These are phyloP conservation scores for Sussaba pulchella DNA, from an alignment of 2,888 invertebrate genomes.

Conservation along the genomic window DNA sequence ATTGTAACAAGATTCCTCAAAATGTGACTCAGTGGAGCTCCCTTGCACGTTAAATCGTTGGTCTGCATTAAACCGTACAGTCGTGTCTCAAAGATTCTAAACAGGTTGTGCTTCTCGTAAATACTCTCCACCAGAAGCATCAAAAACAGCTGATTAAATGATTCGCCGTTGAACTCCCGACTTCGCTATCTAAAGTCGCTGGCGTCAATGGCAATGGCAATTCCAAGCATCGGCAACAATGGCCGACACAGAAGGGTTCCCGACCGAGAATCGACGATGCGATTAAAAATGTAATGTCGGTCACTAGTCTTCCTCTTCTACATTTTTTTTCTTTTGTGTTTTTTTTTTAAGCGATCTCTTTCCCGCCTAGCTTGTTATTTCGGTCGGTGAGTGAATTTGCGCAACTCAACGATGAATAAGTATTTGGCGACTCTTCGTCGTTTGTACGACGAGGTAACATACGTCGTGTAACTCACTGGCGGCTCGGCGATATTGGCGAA, in stretches of 20 bases:
- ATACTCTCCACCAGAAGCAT: slow-evolving; percentile 1
- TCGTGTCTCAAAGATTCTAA: background rate
- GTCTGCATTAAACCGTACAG: background rate
- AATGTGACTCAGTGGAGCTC: too few relatives aligned
- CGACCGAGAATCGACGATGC: slow-evolving; percentile 31
- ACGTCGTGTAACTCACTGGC: slow-evolving; percentile 13
- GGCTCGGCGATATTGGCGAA: slow-evolving; percentile 29
- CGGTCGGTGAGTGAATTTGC: slow-evolving; percentile 82
- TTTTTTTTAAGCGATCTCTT: slow-evolving; percentile 55
- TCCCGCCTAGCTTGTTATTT: slow-evolving; percentile 76
- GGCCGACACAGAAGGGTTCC: slow-evolving; percentile 56
- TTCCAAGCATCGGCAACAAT: slow-evolving; percentile 16
- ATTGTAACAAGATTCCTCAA: too few relatives aligned
- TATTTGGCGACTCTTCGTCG: slow-evolving; percentile 37
- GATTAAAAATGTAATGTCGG: slow-evolving; percentile 49
- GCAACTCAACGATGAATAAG: slow-evolving; percentile 74
- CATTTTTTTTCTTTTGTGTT: slow-evolving; percentile 45
- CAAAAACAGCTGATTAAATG: slow-evolving; percentile 63
- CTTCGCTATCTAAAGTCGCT: slow-evolving; percentile 50
- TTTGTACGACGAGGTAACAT: slow-evolving; percentile 20
- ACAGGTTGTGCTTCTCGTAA: background rate
- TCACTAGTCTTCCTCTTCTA: too few relatives aligned
- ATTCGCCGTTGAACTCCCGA: too few relatives aligned
- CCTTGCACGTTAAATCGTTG: slow-evolving; percentile 2
- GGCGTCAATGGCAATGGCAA: slow-evolving; percentile 64